Percentiles rank a stretch among this genome's conserved stretches.
Conservation (phyloP, 2,888 invertebrate species). For the Ophion ellenae region DNA sequence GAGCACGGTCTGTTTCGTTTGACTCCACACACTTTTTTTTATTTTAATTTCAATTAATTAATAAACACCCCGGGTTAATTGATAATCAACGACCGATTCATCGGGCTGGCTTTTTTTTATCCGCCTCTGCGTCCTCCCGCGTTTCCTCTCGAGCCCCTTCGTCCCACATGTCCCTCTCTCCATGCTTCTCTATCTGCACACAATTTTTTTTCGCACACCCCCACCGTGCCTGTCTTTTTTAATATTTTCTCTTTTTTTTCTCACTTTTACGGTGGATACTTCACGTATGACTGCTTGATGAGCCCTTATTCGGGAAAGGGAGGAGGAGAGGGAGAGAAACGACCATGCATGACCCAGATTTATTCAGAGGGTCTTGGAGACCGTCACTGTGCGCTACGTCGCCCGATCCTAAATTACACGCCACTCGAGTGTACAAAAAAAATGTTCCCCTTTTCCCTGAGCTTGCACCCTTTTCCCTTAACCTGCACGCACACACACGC, state of each 20-base stretch:
- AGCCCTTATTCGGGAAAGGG: conserved; percentile 11
- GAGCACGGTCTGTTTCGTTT: neutral
- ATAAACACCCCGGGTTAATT: conserved; percentile 9
- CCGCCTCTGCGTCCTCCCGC: neutral
- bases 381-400: conserved; percentile 10
- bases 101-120: conserved; percentile 27
- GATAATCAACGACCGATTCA: conserved; percentile 25
- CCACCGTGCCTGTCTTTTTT: neutral
- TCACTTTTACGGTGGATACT: neutral
- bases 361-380: conserved; percentile 31
- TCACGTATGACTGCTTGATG: conserved; percentile 37
- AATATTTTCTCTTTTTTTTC: conserved; percentile 15
- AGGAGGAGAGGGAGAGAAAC: conserved; percentile 1
- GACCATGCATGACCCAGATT: conserved; percentile 40
- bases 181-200: conserved; percentile 19
- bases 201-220: neutral
- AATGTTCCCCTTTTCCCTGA: neutral
- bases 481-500: neutral
- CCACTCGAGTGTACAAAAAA: conserved; percentile 2
- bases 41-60: neutral
- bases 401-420: conserved; percentile 29
- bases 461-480: neutral
- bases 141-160: conserved; percentile 4
- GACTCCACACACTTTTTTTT: neutral
- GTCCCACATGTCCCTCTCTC: neutral